Base-by-base conservation (phyloP, 2,113 vertebrate species). In the Tamias sibiricus region DNA sequence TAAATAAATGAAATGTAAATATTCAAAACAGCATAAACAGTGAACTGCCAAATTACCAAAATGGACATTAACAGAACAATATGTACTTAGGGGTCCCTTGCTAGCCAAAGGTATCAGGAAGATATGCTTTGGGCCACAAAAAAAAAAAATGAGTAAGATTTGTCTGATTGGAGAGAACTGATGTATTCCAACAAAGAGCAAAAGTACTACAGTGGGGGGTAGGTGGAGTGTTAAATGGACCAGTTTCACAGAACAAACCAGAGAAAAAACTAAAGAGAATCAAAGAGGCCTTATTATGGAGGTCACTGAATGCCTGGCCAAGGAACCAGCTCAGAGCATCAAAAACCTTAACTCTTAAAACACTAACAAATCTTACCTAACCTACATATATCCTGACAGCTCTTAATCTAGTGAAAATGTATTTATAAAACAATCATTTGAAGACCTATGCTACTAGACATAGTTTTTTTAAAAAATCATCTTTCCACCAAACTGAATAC, bases 321-420 rank as follows among this genome's bases (percentile, higher is more conserved):
- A 69, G 44, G n/a, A 59, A 69, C n/a, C 44, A 57, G 69, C 71
- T 79, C 64, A 85, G 37, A 22, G 14, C 49, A 24, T 77, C 35
- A 32, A 47, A 94, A 89, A 79, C 47, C 54, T 54, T 94, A 96
- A 87, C 57, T 90, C 76, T 87, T 28, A 92, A 64, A 87, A 62
- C 16, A 86, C 44, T 94, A 95, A 92, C 66, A 84, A 93, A 89
- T 52, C 26, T 77, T 96, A 37, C 19, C 88, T 87, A 74, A 59
- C 7, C 28, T 42, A 68, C 47, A 71, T 9, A 82, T 77, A 79
- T 40, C 16, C 87, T 69, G 13, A 87, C 14, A 77, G 57, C 57
- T 76, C 42, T 95, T 85, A 95, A 35, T 49, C 91, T 83, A 83
- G 59, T 89, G 9, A 37, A 96, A 92, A 11, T 74, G 0, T 49